These are phyloP conservation scores for Oncorhynchus kisutch DNA, from an alignment of 2,113 vertebrate genomes.

Conservation along the genomic window DNA sequence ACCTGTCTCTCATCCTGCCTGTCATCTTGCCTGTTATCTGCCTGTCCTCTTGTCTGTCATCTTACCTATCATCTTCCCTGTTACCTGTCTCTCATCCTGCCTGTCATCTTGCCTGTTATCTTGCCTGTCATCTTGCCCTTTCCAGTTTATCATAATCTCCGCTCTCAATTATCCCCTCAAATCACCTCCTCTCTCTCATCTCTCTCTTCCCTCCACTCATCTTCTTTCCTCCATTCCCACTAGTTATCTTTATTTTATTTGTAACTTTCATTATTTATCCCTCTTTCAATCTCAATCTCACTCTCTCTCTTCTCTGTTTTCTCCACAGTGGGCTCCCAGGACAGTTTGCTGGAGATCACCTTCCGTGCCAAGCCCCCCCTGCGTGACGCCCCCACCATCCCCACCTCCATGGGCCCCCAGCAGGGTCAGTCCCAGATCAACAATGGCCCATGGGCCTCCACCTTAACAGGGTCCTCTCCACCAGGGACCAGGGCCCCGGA, in stretches of 20 bases:
- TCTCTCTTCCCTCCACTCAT: background rate
- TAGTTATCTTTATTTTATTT: background rate
- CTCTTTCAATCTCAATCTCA: background rate
- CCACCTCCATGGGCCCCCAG: constrained; percentile 68
- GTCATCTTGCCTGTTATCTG: no score
- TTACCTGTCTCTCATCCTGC: no score
- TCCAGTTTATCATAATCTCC: no score
- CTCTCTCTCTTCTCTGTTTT: constrained; percentile 2
- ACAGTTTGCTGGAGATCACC: constrained; percentile 95
- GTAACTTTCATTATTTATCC: constrained; percentile 1
- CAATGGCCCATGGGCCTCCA: constrained; percentile 60
- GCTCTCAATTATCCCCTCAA: no score
- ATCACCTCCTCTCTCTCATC: background rate
- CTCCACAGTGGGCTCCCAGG: constrained; percentile 88
- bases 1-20: no score
- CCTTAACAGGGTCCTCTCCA: constrained; percentile 47
- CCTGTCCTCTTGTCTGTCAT: no score
- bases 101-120: no score
- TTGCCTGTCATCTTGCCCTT: no score
- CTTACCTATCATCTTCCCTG: no score
- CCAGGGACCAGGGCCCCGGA: constrained; percentile 35
- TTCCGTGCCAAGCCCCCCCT: constrained; percentile 84
- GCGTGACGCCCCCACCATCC: constrained; percentile 75
- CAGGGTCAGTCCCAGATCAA: constrained; percentile 60
- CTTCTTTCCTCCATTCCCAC: background rate